Evolutionary conservation across 2,113 vertebrate genomes (phyloP).

Genomic region (Chamaetylas fuelleborni): DNA sequence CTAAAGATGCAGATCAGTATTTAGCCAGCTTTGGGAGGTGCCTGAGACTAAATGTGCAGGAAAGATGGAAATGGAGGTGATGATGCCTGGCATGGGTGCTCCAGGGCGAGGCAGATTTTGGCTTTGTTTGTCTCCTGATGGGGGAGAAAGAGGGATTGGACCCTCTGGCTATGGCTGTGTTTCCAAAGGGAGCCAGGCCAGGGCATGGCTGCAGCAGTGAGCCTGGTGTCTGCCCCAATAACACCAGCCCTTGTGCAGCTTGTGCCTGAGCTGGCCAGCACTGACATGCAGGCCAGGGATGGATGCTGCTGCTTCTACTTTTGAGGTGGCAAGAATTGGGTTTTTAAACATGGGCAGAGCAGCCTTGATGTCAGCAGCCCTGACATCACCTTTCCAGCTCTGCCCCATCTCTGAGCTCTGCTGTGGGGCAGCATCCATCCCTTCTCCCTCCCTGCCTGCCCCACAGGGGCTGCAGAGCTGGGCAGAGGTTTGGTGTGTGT

Average conservation of each 20-base stretch:
- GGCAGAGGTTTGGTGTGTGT: rapidly evolving
- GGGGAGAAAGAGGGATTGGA: neutral
- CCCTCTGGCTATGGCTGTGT: neutral
- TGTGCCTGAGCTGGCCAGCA: neutral
- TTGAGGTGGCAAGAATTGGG: neutral
- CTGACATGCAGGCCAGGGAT: rapidly evolving
- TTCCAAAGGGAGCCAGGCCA: neutral
- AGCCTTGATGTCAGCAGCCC: neutral
- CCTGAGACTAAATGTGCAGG: neutral
- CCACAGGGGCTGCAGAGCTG: neutral
- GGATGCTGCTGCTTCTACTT: neutral
- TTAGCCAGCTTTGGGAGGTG: neutral
- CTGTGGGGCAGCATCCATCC: rapidly evolving
- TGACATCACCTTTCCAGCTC: neutral
- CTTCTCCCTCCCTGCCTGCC: neutral
- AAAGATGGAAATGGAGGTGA: neutral
- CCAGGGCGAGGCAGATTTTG: neutral
- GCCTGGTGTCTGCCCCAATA: neutral
- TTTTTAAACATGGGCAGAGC: neutral
- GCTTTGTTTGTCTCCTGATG: neutral
- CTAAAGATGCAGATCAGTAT: constrained; percentile 23
- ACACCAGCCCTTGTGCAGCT: neutral
- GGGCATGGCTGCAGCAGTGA: neutral
- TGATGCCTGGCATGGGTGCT: neutral
- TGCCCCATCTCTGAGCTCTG: neutral